Evolutionary conservation across 2,113 vertebrate species (phyloP).

Genomic region (Electrona antarctica): DNA sequence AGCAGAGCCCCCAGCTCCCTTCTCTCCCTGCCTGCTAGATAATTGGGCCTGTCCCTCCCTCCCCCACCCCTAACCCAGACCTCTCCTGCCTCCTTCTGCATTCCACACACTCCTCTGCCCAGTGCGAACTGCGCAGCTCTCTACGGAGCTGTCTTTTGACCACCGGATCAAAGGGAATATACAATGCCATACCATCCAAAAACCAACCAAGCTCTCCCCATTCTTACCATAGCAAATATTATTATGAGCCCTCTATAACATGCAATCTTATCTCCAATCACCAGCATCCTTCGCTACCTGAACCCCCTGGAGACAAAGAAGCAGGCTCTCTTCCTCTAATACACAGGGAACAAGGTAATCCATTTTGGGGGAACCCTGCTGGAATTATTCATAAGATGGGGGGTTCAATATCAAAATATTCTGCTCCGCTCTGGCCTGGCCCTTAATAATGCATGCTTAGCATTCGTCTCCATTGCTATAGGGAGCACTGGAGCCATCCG

Average conservation of each 20-base stretch:
- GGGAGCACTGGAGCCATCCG: constrained; percentile 62
- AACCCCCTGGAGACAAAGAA: constrained; percentile 47
- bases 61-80: constrained; percentile 52
- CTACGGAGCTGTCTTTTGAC: constrained; percentile 64
- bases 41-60: constrained; percentile 67
- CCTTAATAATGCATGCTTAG: constrained; percentile 72
- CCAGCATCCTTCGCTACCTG: constrained; percentile 39
- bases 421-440: constrained; percentile 39
- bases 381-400: constrained; percentile 75
- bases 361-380: constrained; percentile 57
- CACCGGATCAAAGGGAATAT: constrained; percentile 75
- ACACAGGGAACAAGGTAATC: constrained; percentile 61
- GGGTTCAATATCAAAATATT: constrained; percentile 74
- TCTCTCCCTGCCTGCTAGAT: constrained; percentile 57
- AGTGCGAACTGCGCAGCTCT: constrained; percentile 40
- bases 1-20: constrained; percentile 34
- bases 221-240: constrained; percentile 45
- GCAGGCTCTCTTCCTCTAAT: constrained; percentile 28
- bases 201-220: constrained; percentile 17
- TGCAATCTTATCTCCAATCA: constrained; percentile 44
- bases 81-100: constrained; percentile 51
- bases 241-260: constrained; percentile 21
- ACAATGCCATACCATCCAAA: constrained; percentile 55
- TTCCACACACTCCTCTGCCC: constrained; percentile 59
- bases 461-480: constrained; percentile 64